Base-by-base conservation (phyloP, 2,797 vertebrate genomes). In the Selene dorsalis region DNA sequence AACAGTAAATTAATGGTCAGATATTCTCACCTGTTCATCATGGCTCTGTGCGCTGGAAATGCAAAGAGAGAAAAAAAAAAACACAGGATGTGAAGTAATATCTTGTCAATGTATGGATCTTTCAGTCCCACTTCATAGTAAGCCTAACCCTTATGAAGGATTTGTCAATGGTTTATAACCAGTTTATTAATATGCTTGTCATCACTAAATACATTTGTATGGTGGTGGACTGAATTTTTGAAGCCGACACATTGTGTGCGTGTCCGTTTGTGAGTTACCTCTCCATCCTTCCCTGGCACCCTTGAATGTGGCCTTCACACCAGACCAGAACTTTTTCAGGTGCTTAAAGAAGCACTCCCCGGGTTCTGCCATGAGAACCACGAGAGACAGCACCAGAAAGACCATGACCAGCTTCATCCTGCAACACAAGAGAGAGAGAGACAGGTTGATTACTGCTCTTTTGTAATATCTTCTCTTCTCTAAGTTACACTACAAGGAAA, bases 321-420 rank as follows among this genome's bases (percentile, higher is more conserved):
- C 26, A 18, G 0, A 20, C 18, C 18, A 59, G 0, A 5, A 0
- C 0, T 4, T 6, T 48, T 16, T 50, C 3, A 70, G 0, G 2
- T 0, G 20, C 17, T 22, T 20, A 0, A 45, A 50, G 1, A 48
- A 35, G 16, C 62, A 48, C 2, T 83, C 77, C 3, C 84, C 78
- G 0, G 77, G 77, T 48, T 83, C 50, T 4, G 72, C 63, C 74
- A 83, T 41, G 6, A 81, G 20, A 26, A 75, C 17, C 4, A 85
- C 71, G 30, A 79, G 45, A 0, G 72, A n/a, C 30, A 79, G 4
- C 6, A 79, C 71, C 6, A 77, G 77, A 24, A 85, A 67, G 16
- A 80, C 6, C 28, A 56, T 10, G 13, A 56, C 20, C 18, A 7
- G 41, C 80, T 24, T 87, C 72, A 83, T 83, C 75, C 83, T 85